A percentile compares a stretch with the other conserved stretches of the same genome.
Evolutionary conservation across 2,888 invertebrate genomes (phyloP).

Genomic region (Eupithecia vulgata): DNA sequence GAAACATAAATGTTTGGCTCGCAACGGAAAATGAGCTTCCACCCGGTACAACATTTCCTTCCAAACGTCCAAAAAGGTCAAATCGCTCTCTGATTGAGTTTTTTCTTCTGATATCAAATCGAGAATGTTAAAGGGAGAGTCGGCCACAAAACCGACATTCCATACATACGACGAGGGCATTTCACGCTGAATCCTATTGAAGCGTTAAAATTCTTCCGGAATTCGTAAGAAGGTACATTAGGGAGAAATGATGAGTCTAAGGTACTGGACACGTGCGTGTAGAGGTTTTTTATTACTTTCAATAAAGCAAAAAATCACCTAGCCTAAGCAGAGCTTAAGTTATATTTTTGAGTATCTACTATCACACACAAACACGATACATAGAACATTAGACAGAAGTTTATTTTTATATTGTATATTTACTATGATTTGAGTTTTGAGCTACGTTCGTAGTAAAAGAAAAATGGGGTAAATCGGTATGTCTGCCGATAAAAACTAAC

Average conservation of each 20-base stretch:
- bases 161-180: slow-evolving; percentile 65
- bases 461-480: too few relatives aligned
- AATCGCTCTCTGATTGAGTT: slow-evolving; percentile 24
- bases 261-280: background rate
- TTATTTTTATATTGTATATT: too few relatives aligned
- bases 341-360: too few relatives aligned
- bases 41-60: background rate
- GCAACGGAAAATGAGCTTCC: background rate
- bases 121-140: slow-evolving; percentile 64
- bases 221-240: slow-evolving; percentile 39
- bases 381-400: too few relatives aligned
- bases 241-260: slow-evolving; percentile 10
- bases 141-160: slow-evolving; percentile 68
- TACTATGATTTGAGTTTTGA: too few relatives aligned
- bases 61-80: background rate
- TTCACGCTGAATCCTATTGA: slow-evolving; percentile 67
- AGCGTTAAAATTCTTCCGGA: slow-evolving; percentile 72
- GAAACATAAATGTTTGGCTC: background rate
- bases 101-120: slow-evolving; percentile 61
- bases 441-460: too few relatives aligned
- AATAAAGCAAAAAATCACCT: background rate
- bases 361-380: too few relatives aligned
- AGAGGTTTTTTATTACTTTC: background rate
- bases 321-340: too few relatives aligned
- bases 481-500: too few relatives aligned